Percentiles rank a stretch among this genome's conserved stretches.
These are phyloP conservation scores for Osmerus mordax DNA, from an alignment of 2,113 vertebrate genomes.

Conservation along the genomic window DNA sequence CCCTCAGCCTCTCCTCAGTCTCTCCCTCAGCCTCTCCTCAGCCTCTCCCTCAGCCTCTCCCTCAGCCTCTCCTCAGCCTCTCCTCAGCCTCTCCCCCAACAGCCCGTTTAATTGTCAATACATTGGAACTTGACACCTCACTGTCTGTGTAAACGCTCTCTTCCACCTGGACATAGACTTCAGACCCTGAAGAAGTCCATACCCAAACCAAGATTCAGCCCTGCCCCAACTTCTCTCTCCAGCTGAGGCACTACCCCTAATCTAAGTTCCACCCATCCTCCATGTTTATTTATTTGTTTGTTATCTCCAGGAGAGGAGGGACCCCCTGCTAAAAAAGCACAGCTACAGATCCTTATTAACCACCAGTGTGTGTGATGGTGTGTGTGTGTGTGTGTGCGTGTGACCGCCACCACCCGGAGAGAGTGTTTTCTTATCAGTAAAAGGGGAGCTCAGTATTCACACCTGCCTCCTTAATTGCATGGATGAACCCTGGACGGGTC, in stretches of 20 bases:
- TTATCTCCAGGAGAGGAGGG: background rate
- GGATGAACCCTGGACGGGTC: background rate
- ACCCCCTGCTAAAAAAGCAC: background rate
- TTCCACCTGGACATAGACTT: background rate
- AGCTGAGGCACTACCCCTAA: background rate
- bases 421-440: background rate
- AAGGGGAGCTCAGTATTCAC: background rate
- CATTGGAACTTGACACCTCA: background rate
- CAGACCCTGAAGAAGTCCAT: background rate
- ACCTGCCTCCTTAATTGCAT: background rate
- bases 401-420: background rate
- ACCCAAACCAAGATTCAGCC: background rate
- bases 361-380: slow-evolving; percentile 3
- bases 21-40: background rate
- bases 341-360: background rate
- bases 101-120: background rate
- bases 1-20: too few relatives aligned
- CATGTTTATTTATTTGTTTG: background rate
- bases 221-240: background rate
- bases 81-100: too few relatives aligned
- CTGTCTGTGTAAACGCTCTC: background rate
- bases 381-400: slow-evolving; percentile 36
- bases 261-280: slow-evolving; percentile 15
- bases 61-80: background rate
- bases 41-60: background rate